These are phyloP conservation scores for Eurystomus gularis DNA, from an alignment of 2,113 vertebrate species.

Conservation along the genomic window DNA sequence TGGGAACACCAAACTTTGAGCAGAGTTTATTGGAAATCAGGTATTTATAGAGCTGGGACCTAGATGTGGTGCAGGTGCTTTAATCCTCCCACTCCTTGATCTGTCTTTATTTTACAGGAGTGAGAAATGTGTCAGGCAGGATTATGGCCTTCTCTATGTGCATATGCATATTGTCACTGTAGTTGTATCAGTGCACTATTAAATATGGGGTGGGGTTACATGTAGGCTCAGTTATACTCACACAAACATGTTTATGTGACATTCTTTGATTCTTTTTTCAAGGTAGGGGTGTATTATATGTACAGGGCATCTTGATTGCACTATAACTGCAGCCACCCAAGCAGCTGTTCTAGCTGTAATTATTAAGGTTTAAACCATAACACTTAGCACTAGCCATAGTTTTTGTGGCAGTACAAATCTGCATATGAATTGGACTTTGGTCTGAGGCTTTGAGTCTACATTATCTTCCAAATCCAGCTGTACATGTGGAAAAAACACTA, in stretches of 20 bases:
- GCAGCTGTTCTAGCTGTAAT: not conserved
- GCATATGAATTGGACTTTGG: not conserved
- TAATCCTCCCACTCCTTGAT: not conserved
- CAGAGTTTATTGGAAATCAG: not conserved
- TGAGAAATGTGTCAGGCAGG: not conserved
- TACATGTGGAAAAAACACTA: rapidly evolving
- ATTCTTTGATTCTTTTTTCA: not conserved
- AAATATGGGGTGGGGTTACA: not conserved
- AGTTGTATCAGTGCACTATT: not conserved
- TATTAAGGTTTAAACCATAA: not conserved
- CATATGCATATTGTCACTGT: not conserved
- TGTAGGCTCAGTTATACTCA: not conserved
- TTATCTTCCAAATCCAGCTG: not conserved
- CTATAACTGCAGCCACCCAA: not conserved
- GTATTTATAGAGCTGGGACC: not conserved
- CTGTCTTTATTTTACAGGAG: not conserved
- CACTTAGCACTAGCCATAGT: not conserved
- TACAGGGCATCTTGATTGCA: not conserved
- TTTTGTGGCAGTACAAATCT: not conserved
- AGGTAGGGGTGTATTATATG: not conserved
- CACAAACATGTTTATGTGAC: not conserved
- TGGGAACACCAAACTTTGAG: not conserved
- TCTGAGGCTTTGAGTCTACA: not conserved
- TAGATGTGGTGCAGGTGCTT: not conserved
- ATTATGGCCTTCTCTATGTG: not conserved